Conservation (phyloP, 2,113 vertebrate species). For the Eleginops maclovinus region DNA sequence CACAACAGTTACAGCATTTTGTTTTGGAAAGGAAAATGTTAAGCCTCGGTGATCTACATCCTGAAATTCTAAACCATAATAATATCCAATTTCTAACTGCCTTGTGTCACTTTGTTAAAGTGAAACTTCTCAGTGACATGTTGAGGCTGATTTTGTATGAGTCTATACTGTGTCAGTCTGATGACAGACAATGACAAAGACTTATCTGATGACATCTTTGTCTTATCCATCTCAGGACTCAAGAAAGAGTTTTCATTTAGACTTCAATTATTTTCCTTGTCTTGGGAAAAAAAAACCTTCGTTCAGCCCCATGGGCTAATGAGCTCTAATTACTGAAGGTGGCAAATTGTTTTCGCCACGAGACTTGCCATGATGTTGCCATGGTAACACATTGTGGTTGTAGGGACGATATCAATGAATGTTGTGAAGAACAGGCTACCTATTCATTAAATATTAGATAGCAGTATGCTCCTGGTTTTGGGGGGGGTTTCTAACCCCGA, state of each 20-base stretch:
- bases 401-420: conserved; percentile 38
- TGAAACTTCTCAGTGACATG: not conserved
- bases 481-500: not conserved
- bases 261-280: not conserved
- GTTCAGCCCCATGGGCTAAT: conserved; percentile 30
- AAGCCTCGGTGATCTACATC: too few species aligned
- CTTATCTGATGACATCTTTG: not conserved
- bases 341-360: conserved; percentile 42
- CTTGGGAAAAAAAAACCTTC: conserved; percentile 25
- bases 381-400: conserved; percentile 60
- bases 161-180: not conserved
- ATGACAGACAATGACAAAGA: not conserved
- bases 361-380: conserved; percentile 45
- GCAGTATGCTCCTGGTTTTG: not conserved
- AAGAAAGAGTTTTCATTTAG: not conserved
- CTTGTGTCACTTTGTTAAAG: not conserved
- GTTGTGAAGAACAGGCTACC: conserved; percentile 36
- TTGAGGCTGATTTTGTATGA: not conserved
- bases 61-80: not conserved
- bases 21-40: too few species aligned
- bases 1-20: too few species aligned
- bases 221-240: not conserved
- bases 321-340: conserved; percentile 57
- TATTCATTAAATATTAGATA: conserved; percentile 45
- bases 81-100: not conserved